Conservation (phyloP, 2,113 vertebrate genomes). For the Arvicanthis niloticus region DNA sequence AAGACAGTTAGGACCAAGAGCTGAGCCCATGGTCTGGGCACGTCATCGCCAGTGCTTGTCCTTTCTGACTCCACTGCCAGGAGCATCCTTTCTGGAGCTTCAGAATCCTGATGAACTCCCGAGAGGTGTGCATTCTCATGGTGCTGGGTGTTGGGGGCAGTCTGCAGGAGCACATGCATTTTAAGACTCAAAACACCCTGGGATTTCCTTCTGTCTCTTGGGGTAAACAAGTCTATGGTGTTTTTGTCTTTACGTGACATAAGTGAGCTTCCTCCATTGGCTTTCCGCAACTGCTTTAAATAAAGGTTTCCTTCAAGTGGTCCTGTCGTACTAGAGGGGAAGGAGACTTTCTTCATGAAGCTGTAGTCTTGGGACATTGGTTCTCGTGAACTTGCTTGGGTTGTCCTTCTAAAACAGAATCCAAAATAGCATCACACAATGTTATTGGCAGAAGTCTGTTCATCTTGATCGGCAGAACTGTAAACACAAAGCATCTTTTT, state of each 20-base stretch:
- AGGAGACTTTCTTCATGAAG: background rate
- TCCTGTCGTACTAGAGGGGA: background rate
- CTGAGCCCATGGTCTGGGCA: accelerated
- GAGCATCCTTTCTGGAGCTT: background rate
- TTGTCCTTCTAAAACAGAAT: background rate
- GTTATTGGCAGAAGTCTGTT: background rate
- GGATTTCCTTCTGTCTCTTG: background rate
- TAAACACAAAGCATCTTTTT: background rate
- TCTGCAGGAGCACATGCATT: background rate
- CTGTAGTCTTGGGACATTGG: background rate
- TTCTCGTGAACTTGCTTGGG: background rate
- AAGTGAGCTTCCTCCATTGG: background rate
- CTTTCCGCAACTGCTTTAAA: slow-evolving; percentile 9
- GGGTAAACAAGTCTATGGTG: background rate
- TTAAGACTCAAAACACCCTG: background rate
- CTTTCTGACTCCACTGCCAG: background rate
- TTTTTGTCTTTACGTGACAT: background rate
- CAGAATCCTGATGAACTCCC: background rate
- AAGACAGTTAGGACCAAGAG: background rate
- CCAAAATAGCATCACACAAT: too few relatives aligned
- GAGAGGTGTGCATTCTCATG: background rate
- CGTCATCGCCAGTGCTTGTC: accelerated
- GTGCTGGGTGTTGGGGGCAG: accelerated
- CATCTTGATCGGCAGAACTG: background rate
- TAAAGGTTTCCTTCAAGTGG: background rate